These are phyloP conservation scores for Pangasius djambal DNA, from an alignment of 2,797 vertebrate genomes.

Conservation along the genomic window DNA sequence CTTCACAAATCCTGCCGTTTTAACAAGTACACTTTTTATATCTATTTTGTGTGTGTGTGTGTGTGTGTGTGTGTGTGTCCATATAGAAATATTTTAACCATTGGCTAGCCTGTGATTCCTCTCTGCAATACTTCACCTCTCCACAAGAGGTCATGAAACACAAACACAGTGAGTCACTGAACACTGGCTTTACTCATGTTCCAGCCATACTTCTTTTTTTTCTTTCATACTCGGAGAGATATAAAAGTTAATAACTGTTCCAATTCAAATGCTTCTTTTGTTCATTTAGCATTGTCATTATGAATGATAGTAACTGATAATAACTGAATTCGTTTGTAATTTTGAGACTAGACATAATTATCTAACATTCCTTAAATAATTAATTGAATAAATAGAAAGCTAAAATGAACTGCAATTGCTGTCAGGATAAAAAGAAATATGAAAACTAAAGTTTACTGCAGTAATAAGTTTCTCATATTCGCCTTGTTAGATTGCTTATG, in stretches of 20 bases:
- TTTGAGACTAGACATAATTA: not conserved
- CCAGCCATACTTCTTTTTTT: not conserved
- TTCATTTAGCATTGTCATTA: not conserved
- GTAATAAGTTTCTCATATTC: not conserved
- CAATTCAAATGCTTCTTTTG: not conserved
- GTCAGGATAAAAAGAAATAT: not conserved
- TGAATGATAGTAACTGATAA: not conserved
- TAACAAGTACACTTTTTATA: too few relatives aligned
- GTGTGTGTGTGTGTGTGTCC: not conserved
- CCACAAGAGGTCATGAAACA: conserved; percentile 28
- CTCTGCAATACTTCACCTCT: not conserved
- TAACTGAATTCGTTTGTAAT: not conserved
- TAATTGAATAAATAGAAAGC: not conserved
- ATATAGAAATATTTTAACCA: not conserved
- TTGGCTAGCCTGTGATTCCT: not conserved
- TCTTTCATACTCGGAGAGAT: not conserved
- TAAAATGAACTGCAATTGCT: too few relatives aligned
- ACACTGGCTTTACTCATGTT: not conserved
- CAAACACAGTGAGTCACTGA: not conserved
- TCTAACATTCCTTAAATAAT: not conserved
- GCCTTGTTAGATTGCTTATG: not conserved
- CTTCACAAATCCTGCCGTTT: too few relatives aligned
- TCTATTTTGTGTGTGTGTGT: too few relatives aligned
- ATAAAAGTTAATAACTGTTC: not conserved
- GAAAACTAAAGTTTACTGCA: too few relatives aligned